These are phyloP conservation scores for Ahaetulla prasina DNA, from an alignment of 2,113 vertebrate genomes.

Conservation along the genomic window DNA sequence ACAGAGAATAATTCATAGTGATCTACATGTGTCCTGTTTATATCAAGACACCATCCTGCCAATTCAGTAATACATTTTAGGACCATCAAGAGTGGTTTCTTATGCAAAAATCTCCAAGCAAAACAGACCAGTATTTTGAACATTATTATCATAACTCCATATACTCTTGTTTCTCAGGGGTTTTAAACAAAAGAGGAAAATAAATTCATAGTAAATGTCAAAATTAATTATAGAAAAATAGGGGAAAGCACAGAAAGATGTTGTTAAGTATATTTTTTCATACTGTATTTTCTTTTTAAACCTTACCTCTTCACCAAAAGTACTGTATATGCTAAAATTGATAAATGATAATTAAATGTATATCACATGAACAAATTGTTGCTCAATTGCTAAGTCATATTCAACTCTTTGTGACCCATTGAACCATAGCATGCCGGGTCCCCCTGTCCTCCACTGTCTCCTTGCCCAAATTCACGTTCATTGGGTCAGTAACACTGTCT, in stretches of 20 bases:
- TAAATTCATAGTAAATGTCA: neutral
- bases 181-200: conserved; percentile 1
- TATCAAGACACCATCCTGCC: neutral
- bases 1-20: neutral
- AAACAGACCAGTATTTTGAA: neutral
- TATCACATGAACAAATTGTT: neutral
- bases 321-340: conserved; percentile 6
- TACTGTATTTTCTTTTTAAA: conserved; percentile 27
- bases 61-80: neutral
- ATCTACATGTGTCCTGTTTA: neutral
- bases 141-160: neutral
- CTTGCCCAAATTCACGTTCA: neutral
- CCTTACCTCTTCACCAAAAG: neutral
- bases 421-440: neutral
- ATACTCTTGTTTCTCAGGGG: conserved; percentile 35
- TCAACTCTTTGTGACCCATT: neutral
- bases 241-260: conserved; percentile 30
- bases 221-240: conserved; percentile 5
- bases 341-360: conserved; percentile 36
- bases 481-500: neutral
- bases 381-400: neutral
- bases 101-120: neutral
- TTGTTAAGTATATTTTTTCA: conserved; percentile 14
- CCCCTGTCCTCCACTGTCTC: neutral
- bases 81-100: neutral